These are phyloP conservation scores for Harpagoxenus sublaevis DNA, from an alignment of 2,888 invertebrate genomes.

Conservation along the genomic window DNA sequence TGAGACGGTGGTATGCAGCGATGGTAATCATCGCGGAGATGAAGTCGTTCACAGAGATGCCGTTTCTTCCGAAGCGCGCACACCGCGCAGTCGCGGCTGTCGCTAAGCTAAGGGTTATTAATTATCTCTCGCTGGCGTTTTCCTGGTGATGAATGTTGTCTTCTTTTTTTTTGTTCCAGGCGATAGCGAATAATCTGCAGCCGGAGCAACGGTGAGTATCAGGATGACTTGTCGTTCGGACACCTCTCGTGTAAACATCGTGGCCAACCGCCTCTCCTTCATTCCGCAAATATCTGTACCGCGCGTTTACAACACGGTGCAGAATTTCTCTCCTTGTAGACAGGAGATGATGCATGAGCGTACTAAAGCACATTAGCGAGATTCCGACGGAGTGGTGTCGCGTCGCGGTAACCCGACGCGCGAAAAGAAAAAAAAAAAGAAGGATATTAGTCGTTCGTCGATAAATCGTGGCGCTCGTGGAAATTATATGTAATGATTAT, in stretches of 20 bases:
- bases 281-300: slow-evolving; percentile 22
- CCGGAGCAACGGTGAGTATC: slow-evolving; percentile 79
- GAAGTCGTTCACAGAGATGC: slow-evolving; percentile 45
- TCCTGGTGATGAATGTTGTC: slow-evolving; percentile 12
- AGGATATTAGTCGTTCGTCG: slow-evolving; percentile 5
- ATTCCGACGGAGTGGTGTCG: slow-evolving; percentile 40
- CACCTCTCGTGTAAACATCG: slow-evolving; percentile 37
- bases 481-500: slow-evolving; percentile 40
- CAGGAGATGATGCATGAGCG: slow-evolving; percentile 54
- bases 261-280: slow-evolving; percentile 4
- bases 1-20: slow-evolving; percentile 21
- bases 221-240: slow-evolving; percentile 33
- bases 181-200: slow-evolving; percentile 70
- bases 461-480: slow-evolving; percentile 31
- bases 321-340: slow-evolving; percentile 48
- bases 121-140: slow-evolving; percentile 35
- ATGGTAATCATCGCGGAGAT: slow-evolving; percentile 49
- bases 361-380: slow-evolving; percentile 48
- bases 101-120: slow-evolving; percentile 46
- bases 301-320: slow-evolving; percentile 32
- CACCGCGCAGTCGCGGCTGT: background rate
- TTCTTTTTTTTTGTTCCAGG: slow-evolving; percentile 79
- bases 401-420: slow-evolving; percentile 40
- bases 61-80: slow-evolving; percentile 36
- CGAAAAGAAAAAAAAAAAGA: background rate